Base-by-base conservation (phyloP, 2,113 vertebrate species). In the Corythornis vintsioides region DNA sequence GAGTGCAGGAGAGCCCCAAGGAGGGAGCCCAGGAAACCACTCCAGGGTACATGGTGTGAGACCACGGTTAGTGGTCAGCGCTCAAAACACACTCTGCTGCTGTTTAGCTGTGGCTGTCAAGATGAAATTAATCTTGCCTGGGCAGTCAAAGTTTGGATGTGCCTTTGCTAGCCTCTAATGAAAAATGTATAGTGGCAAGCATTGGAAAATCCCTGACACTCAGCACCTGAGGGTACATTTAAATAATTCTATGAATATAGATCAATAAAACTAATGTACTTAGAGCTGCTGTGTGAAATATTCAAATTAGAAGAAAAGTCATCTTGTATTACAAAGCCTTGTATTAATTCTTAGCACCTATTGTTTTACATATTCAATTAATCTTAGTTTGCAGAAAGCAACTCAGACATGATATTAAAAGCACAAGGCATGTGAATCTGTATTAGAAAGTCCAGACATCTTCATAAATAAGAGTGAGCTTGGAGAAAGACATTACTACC, bases 181-280 rank as follows among this genome's bases (percentile, higher is more conserved):
- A 97, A 97, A 98, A 97, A 97, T 96, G 96, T 95, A 97, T 97
- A 94, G 97, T 95, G 96, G 97, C 94, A 94, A 97, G 96, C 95
- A 90, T 16, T 92, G 96, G 96, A 97, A 96, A 97, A 97, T 89
- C 96, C 96, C 95, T 96, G 97, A 97, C 97, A 96, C 96, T 94
- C 95, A 93, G 96, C 95, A 96, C 97, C 96, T 97, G 95, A 98
- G 97, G 97, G 97, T 97, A 86, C 95, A 97, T 97, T 98, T 98
- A 97, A 98, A 97, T 98, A 97, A 98, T 98, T 96, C 96, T 92
- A 82, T 97, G 96, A 98, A 97, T 97, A 97, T 96, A 98, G 97
- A 98, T 98, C 97, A 98, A 97, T 98, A 98, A 96, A 97, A 96
- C 96, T 97, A 97, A 98, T 97, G 97, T 97, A 97, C 97, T 97